Base-by-base conservation (phyloP, 2,113 vertebrate species). In the Galemys pyrenaicus region DNA sequence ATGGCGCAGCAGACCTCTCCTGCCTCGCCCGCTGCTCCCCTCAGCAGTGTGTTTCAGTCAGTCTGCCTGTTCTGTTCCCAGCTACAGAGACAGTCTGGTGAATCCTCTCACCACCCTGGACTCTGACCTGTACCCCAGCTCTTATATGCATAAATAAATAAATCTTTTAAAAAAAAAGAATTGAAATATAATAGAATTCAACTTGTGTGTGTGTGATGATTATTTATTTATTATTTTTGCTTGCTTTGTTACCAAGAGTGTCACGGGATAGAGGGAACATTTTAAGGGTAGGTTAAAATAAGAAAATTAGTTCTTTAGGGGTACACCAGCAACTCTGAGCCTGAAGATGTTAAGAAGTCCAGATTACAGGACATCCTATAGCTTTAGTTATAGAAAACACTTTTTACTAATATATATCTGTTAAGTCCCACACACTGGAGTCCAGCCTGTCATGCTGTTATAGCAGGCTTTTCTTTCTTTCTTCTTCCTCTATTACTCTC, bases 241-340 rank as follows among this genome's bases (percentile, higher is more conserved):
- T 81, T 65, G 32, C n/a, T 78, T 79, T 90, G 86, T 95, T 35
- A 92, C 16, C 30, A 83, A 78, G 26, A 74, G 70, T 91, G 17
- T 84, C 24, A 90, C 7, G 10, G 26, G 56, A 39, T 44, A 46
- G 16, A 28, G 28, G 37, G 77, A 79, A 10, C 26, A 51, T 39
- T 60, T 4, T 73, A 81, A 64, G 26, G 11, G 6, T 10, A 51
- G 8, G 7, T 41, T 0, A 70, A 51, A 70, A 58, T 8, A 65
- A 35, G 68, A 60, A 75, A 86, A 86, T 79, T 58, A 90, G 28
- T 46, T 64, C 64, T 75, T 83, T 75, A 74, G n/a, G 19, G 22
- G 81, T 67, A 32, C 1, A 81, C 22, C 15, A 82, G 84, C 60
- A 86, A 83, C 54, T 89, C 32, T 73, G 46, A 80, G 78, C 8